These are phyloP conservation scores for Numida meleagris DNA, from an alignment of 2,113 vertebrate genomes.

Conservation along the genomic window DNA sequence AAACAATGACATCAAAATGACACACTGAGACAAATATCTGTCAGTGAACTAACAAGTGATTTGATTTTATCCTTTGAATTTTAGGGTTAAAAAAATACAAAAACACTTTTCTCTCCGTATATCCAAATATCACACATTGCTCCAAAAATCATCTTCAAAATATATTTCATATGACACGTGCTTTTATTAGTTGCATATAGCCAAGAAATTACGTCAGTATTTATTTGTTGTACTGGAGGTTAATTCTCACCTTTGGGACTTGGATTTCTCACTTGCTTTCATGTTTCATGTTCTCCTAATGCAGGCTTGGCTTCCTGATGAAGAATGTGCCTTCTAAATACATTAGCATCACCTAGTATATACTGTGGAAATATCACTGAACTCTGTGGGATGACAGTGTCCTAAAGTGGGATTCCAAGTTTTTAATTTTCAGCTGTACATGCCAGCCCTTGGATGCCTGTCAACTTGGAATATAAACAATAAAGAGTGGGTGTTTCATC, in stretches of 20 bases:
- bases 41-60: background rate
- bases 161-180: background rate
- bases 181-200: background rate
- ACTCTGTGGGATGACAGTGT: background rate
- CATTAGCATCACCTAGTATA: background rate
- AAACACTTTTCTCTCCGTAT: background rate
- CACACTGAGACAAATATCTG: background rate
- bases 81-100: background rate
- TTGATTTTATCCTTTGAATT: constrained; percentile 23
- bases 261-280: background rate
- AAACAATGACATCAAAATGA: constrained; percentile 34
- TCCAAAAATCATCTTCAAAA: constrained; percentile 1
- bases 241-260: background rate
- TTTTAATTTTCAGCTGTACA: background rate
- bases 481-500: background rate
- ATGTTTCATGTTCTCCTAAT: background rate
- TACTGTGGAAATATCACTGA: background rate
- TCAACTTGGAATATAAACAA: background rate
- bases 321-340: background rate
- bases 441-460: background rate
- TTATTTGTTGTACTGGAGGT: background rate
- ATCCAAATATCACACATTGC: background rate
- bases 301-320: background rate
- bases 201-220: background rate
- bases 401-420: background rate